Percentiles rank a stretch among this genome's conserved stretches.
These are phyloP conservation scores for Thelaira solivaga DNA, from an alignment of 2,888 invertebrate genomes.

Conservation along the genomic window DNA sequence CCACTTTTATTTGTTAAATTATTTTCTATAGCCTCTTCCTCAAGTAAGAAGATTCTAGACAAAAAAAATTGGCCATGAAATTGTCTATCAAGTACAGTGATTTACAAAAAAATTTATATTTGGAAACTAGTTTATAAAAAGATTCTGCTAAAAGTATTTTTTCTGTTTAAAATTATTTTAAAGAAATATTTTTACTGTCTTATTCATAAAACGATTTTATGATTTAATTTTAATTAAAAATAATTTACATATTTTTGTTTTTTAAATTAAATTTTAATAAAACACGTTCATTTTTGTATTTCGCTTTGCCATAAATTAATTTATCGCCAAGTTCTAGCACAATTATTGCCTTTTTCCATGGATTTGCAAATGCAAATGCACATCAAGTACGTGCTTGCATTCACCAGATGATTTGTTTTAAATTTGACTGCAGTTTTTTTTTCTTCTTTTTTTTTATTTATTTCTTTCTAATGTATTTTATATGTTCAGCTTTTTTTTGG, in stretches of 20 bases:
- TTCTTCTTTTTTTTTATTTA: constrained; percentile 2
- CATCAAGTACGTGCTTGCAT: constrained; percentile 27
- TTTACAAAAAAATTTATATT: too few species aligned
- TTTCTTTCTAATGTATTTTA: constrained; percentile 34
- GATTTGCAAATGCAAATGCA: neutral
- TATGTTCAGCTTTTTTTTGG: constrained; percentile 9
- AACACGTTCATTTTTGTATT: constrained; percentile 26
- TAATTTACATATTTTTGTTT: neutral
- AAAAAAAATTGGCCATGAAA: too few species aligned
- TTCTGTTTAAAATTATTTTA: too few species aligned
- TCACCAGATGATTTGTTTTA: constrained; percentile 50
- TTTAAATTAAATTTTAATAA: neutral
- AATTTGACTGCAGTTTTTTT: constrained; percentile 44
- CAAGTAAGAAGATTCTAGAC: too few species aligned
- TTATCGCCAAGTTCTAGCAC: constrained; percentile 18
- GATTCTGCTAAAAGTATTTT: too few species aligned
- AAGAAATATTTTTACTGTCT: too few species aligned
- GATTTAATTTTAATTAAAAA: neutral
- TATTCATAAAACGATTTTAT: neutral
- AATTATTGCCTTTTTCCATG: constrained; percentile 7
- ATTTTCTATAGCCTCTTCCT: neutral
- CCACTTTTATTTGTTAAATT: constrained; percentile 3
- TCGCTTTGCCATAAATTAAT: constrained; percentile 31
- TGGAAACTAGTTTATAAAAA: too few species aligned
- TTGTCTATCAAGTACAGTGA: too few species aligned